phyloP scores from a whole-genome alignment of 2,888 invertebrate genomes.

The Entomobrya proxima region DNA sequence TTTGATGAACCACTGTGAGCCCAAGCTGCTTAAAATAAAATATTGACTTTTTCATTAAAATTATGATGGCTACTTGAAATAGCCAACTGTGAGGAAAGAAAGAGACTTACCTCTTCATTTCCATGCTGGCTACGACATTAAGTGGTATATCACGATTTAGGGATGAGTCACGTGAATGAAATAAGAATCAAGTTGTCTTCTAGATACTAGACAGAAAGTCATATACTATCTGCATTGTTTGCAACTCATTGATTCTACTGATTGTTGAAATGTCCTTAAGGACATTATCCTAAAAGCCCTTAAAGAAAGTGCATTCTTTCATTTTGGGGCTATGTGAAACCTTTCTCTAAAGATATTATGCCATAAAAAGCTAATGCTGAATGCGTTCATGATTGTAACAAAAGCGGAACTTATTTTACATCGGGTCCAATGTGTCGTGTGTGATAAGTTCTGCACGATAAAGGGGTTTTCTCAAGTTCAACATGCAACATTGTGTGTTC shows the following conservation, averaged over 20 bases:
- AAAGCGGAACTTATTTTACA: background rate
- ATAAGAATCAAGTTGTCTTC: conserved; percentile 18
- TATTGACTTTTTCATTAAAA: conserved; percentile 48
- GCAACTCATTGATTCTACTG: no score
- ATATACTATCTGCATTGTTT: no score
- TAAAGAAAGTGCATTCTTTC: conserved; percentile 6
- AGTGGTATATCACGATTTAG: conserved; percentile 54
- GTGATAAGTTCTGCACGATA: background rate
- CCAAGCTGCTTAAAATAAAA: conserved; percentile 23
- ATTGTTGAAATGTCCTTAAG: no score
- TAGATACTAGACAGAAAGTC: background rate
- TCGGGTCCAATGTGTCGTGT: no score
- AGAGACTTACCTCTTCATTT: background rate
- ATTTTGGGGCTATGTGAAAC: conserved; percentile 27
- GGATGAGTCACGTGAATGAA: conserved; percentile 42
- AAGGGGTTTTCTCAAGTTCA: background rate
- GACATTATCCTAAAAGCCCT: no score
- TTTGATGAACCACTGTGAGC: background rate
- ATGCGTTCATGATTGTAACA: background rate
- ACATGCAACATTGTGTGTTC: background rate
- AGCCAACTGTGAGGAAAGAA: background rate
- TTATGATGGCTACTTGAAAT: conserved; percentile 21
- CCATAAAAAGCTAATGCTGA: background rate
- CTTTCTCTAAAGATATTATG: background rate
- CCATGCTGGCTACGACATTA: conserved; percentile 26